A percentile compares a stretch with the other conserved stretches of the same genome.
These are phyloP conservation scores for Progne subis DNA, from an alignment of 2,113 vertebrate species.

Conservation along the genomic window DNA sequence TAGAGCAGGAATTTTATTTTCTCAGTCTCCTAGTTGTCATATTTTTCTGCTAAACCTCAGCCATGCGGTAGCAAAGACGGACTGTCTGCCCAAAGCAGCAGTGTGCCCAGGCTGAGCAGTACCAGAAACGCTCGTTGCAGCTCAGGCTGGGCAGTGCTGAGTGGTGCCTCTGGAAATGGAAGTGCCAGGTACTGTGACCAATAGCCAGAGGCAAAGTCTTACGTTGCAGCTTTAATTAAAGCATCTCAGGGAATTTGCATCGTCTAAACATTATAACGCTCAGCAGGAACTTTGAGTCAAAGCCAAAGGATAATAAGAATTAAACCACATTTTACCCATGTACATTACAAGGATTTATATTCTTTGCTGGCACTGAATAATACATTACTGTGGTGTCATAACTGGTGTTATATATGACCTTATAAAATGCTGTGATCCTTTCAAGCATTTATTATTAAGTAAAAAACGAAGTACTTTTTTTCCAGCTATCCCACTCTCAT, in stretches of 20 bases:
- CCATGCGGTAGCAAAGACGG: neutral
- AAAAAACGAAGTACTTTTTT: neutral
- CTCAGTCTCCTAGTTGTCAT: neutral
- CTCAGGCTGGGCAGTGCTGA: neutral
- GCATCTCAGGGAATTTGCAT: neutral
- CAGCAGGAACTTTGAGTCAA: neutral
- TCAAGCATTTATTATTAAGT: neutral
- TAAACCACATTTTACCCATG: constrained; percentile 26
- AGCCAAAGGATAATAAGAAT: constrained; percentile 40
- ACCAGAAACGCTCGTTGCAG: fast-evolving
- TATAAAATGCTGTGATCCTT: constrained; percentile 40
- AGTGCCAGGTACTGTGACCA: neutral
- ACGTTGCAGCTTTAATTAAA: neutral
- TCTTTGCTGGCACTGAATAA: constrained; percentile 29
- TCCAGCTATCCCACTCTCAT: neutral
- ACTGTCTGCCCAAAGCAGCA: neutral
- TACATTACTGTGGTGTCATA: constrained; percentile 18
- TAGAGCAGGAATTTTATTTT: neutral
- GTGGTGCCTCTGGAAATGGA: neutral
- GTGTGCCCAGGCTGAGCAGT: neutral
- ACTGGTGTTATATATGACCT: constrained; percentile 19
- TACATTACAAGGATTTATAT: constrained; percentile 42
- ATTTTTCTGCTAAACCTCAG: neutral
- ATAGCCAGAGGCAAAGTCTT: neutral
- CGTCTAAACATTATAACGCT: neutral